Base-by-base conservation (phyloP, 2,113 vertebrate genomes). In the Amblyornis subalaris region DNA sequence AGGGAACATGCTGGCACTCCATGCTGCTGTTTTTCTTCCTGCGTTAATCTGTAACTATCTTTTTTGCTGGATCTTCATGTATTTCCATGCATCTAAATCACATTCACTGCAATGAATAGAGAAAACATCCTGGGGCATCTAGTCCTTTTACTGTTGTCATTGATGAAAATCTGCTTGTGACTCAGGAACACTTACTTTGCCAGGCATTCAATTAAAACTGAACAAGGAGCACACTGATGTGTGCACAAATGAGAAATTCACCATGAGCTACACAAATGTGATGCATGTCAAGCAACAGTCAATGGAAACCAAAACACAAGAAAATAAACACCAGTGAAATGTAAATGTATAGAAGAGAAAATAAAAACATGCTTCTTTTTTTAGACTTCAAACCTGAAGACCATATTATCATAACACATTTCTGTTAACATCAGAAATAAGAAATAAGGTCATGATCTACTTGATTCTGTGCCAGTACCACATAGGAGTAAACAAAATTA, bases 191-290 rank as follows among this genome's bases (percentile, higher is more conserved):
- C 85, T 96, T 85, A n/a, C 54, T 76, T 33, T 10, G n/a, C 44
- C 64, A 95, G 64, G 33, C 16, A 55, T 94, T 97, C 89, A 94
- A 62, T 96, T 97, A 95, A 96, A 97, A 83, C 17, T 28, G 83
- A 95, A 54, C 65, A 96, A 92, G 71, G 58, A 93, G 33, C 24
- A 47, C 14, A 5, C 33, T 81, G 66, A 92, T 65, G 33, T 83
- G 88, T 42, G 55, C 45, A 81, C 36, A 71, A 93, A 91, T 35
- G 67, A 94, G 85, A 85, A 78, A 65, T 69, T 90, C 79, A 69
- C 40, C 40, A 5, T 36, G 71, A 90, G 6, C 71, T 40, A 72
- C 81, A 89, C 47, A 77, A 64, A 72, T 28, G 47, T 40, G 48
- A 55, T 45, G n/a, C 21, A 0, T 57, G 35, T 54, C 65, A 57